Conservation (phyloP, 2,113 vertebrate species). For the Uria lomvia region DNA sequence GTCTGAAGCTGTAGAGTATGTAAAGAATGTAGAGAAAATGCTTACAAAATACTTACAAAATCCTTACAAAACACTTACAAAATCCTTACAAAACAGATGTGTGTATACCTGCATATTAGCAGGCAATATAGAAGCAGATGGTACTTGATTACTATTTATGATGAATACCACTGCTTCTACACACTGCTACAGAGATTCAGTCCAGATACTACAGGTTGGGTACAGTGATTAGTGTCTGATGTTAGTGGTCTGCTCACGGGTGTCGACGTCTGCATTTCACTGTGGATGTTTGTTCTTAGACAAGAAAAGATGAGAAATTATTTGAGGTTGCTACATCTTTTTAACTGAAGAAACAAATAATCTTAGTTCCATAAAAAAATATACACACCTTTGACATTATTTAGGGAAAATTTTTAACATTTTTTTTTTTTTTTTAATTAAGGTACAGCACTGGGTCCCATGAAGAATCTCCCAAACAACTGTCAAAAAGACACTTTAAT, state of each 20-base stretch:
- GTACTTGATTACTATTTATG: not conserved
- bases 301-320: not conserved
- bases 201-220: not conserved
- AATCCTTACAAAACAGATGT: not conserved
- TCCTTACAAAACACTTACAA: not conserved
- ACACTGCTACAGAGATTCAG: not conserved
- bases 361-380: not conserved
- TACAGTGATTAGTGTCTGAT: not conserved
- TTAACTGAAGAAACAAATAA: not conserved
- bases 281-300: not conserved
- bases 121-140: not conserved
- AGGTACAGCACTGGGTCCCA: not conserved
- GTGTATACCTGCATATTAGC: not conserved
- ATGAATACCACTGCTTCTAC: not conserved
- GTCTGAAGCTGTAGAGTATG: no score
- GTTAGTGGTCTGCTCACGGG: not conserved
- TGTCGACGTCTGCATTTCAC: not conserved
- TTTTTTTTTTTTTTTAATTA: not conserved
- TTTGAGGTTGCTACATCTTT: not conserved
- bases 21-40: not conserved
- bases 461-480: not conserved
- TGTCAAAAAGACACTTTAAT: not conserved
- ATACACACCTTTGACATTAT: not conserved
- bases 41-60: not conserved
- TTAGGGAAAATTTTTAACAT: not conserved